Evolutionary conservation across 2,888 invertebrate genomes (phyloP).

Genomic region (Boloria selene): DNA sequence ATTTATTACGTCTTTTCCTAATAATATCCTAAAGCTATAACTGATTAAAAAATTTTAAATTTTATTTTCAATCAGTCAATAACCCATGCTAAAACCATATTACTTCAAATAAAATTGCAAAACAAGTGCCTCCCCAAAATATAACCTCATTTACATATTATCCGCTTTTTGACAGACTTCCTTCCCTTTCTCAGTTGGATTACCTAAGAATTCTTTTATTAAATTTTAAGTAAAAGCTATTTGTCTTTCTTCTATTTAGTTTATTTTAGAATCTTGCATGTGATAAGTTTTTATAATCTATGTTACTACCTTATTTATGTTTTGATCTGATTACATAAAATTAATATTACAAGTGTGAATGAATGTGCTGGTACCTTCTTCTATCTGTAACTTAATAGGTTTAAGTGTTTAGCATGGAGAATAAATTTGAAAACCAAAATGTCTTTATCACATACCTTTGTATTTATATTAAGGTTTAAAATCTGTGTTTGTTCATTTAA

Average conservation of each 20-base stretch:
- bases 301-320: too few species aligned
- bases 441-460: too few species aligned
- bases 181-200: constrained; percentile 19
- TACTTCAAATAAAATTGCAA: constrained; percentile 56
- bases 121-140: constrained; percentile 59
- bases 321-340: too few species aligned
- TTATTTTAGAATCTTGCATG: constrained; percentile 3
- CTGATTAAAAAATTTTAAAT: neutral
- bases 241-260: constrained; percentile 14
- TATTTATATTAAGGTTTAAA: neutral
- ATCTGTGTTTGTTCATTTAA: neutral
- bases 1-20: too few species aligned
- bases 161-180: constrained; percentile 44
- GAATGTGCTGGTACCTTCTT: too few species aligned
- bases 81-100: constrained; percentile 11
- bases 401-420: too few species aligned
- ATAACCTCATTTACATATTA: constrained; percentile 58
- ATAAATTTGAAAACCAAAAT: too few species aligned
- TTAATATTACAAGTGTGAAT: too few species aligned
- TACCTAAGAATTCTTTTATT: constrained; percentile 15
- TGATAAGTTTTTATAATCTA: too few species aligned
- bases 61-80: neutral
- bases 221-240: constrained; percentile 20
- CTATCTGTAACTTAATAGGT: too few species aligned
- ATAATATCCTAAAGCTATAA: neutral